Base-by-base conservation (phyloP, 2,888 invertebrate species). In the Mesochorus sp. region DNA sequence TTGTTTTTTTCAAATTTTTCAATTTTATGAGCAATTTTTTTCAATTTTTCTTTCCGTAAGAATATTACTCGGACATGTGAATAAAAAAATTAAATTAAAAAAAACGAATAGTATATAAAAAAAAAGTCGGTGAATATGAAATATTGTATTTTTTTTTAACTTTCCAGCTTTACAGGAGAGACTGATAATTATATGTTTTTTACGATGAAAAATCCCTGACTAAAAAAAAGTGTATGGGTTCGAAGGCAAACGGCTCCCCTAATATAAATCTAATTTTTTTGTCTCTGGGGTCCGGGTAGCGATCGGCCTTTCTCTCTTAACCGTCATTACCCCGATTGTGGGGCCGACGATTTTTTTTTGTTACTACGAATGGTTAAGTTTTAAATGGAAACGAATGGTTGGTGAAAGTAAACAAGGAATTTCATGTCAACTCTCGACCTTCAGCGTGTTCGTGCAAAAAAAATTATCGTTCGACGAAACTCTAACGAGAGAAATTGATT, bases 281-380 rank as follows among this genome's bases (percentile, higher is more conserved):
- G 31, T 17, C 44, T 47, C 19, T 28, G 19, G 31, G 12, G 26
- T 47, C 47, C n/a, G n/a, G 31, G 47, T 49, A 34, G 19, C 19
- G 44, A 53, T 26, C 55, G 42, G 31, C 42, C 62, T 62, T 57
- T 55, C 55, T 47, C 53, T 24, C 14, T 31, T 21, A 17, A 26
- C 12, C 31, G 55, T 39, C 19, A 42, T 64, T 64, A 72, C 64
- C 62, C 39, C 62, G 53, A 39, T 64, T 64, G 44, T 34, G 34
- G 14, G 26, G 37, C 17, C 21, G 19, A 19, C 44, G 19, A 44
- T 44, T 10, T 44, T 19, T 14, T 44, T 44, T 44, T 6, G 19
- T 6, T n/a, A n/a, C n/a, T n/a, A n/a, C n/a, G n/a, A n/a, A n/a
- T n/a, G n/a, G n/a, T n/a, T n/a, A n/a, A n/a, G n/a, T n/a, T n/a